These are phyloP conservation scores for Corydoras sp. DNA, from an alignment of 2,113 vertebrate genomes.

Conservation along the genomic window DNA sequence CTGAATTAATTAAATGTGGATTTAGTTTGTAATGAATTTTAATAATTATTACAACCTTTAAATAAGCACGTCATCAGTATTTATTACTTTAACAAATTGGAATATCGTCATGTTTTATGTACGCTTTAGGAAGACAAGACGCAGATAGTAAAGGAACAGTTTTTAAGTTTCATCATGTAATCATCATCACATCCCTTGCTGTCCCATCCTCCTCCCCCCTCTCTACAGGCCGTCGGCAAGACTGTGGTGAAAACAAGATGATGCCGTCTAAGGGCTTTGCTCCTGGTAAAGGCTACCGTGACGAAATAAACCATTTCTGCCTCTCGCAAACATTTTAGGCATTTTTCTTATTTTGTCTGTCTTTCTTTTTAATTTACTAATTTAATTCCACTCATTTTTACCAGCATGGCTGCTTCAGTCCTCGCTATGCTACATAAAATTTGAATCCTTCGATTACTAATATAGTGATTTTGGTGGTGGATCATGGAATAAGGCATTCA, in stretches of 20 bases:
- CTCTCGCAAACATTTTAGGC: background rate
- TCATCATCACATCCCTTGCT: constrained; percentile 51
- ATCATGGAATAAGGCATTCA: no score
- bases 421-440: background rate
- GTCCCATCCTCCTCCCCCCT: constrained; percentile 41
- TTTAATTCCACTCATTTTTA: constrained; percentile 22
- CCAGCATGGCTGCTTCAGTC: constrained; percentile 20
- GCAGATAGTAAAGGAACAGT: background rate
- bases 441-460: background rate
- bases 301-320: constrained; percentile 27
- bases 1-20: no score
- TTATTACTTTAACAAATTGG: background rate
- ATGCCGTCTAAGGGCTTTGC: constrained; percentile 62
- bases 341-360: constrained; percentile 9
- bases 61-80: background rate
- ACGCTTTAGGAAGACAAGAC: background rate
- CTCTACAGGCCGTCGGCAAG: constrained; percentile 66
- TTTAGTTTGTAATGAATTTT: no score
- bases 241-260: constrained; percentile 69
- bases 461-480: no score
- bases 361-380: constrained; percentile 13
- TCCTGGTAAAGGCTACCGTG: constrained; percentile 60
- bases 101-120: background rate
- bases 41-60: background rate
- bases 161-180: background rate